These are phyloP conservation scores for Amphiprion clarkii DNA, from an alignment of 2,797 vertebrate species.

Conservation along the genomic window DNA sequence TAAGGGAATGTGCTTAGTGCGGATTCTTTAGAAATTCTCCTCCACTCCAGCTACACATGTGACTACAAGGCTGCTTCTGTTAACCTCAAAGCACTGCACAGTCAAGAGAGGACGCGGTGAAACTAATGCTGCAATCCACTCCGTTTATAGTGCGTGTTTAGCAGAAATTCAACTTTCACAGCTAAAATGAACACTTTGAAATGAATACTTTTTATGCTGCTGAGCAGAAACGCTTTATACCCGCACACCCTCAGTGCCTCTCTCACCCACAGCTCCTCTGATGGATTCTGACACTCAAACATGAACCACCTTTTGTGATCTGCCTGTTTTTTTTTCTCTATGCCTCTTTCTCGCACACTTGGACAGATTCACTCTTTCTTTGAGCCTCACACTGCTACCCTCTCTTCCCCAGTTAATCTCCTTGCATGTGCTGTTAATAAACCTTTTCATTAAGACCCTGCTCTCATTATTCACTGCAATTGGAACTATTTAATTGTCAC, in stretches of 20 bases:
- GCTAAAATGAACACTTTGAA: constrained; percentile 20
- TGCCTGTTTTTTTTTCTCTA: background rate
- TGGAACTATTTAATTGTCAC: constrained; percentile 57
- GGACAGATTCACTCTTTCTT: constrained; percentile 21
- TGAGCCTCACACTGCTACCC: constrained; percentile 25
- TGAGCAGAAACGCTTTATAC: constrained; percentile 8
- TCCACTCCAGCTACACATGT: background rate
- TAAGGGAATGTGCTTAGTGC: background rate
- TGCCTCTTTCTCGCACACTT: constrained; percentile 9
- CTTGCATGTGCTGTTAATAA: constrained; percentile 60
- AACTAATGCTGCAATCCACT: background rate
- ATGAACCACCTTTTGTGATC: constrained; percentile 22
- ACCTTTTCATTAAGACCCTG: constrained; percentile 65
- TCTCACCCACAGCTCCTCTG: constrained; percentile 15
- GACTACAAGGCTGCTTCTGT: background rate
- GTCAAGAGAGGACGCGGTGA: background rate
- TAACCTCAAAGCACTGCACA: background rate
- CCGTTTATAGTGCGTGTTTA: background rate
- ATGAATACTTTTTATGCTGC: background rate
- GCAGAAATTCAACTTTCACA: constrained; percentile 4
- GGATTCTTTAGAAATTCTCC: background rate
- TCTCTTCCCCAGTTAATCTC: constrained; percentile 54
- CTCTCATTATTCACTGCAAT: constrained; percentile 59
- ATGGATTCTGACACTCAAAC: background rate
- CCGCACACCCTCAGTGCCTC: too few species aligned